phyloP scores from a whole-genome alignment of 2,797 vertebrate species.

The Siniperca scherzeri region DNA sequence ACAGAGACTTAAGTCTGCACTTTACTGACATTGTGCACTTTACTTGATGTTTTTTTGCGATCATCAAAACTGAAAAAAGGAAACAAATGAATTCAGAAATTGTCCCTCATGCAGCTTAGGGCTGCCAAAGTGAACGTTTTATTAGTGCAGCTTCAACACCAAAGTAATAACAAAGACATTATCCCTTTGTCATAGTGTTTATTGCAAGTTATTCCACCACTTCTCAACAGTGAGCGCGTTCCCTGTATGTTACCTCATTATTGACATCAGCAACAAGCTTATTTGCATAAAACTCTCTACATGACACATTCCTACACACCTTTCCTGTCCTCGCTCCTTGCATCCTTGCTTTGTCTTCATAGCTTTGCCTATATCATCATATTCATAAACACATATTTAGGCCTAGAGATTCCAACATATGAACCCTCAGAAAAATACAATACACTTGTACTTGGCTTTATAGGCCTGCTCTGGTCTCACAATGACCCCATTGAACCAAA shows the following conservation, averaged over 20 bases:
- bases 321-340: background rate
- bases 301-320: background rate
- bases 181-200: background rate
- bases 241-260: background rate
- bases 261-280: background rate
- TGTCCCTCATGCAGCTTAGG: background rate
- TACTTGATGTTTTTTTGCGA: background rate
- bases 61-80: background rate
- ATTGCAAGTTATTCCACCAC: background rate
- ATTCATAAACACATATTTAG: conserved; percentile 21
- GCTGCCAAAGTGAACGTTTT: background rate
- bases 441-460: conserved; percentile 48
- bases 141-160: background rate
- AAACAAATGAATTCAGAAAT: background rate
- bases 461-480: conserved; percentile 36
- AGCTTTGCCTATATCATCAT: background rate
- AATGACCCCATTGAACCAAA: conserved; percentile 66
- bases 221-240: background rate
- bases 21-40: background rate
- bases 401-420: conserved; percentile 40
- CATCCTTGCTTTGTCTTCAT: background rate
- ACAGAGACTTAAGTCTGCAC: background rate
- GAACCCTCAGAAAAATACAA: conserved; percentile 51
- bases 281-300: background rate
- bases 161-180: background rate